These are phyloP conservation scores for Chrysaora quinquecirrha DNA, from an alignment of 30 jellyfish, hydroid and myxozoan genomes.

Conservation along the genomic window DNA sequence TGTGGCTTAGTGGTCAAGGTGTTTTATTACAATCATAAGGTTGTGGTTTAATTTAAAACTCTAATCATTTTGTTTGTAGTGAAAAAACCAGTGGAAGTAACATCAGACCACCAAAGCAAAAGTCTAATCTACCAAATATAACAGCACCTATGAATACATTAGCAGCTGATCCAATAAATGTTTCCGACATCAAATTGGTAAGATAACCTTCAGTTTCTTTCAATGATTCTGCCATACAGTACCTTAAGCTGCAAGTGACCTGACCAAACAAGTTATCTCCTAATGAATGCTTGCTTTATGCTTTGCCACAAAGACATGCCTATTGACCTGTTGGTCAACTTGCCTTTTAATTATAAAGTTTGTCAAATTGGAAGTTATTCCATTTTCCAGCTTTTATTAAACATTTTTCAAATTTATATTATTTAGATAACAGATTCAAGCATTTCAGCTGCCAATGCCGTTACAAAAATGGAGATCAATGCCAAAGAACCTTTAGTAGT, in stretches of 20 bases:
- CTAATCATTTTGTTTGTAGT: constrained; percentile 16
- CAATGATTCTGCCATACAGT: too few species aligned
- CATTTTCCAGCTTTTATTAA: too few species aligned
- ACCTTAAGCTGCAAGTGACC: too few species aligned
- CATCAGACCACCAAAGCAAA: constrained; percentile 67
- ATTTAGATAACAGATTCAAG: constrained; percentile 90
- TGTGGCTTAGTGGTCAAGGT: too few species aligned
- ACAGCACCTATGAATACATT: constrained; percentile 75
- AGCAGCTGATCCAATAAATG: constrained; percentile 65
- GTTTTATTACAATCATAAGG: too few species aligned
- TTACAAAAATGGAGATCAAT: constrained; percentile 65
- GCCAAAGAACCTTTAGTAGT: constrained; percentile 88
- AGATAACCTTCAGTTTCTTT: not conserved
- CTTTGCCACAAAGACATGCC: too few species aligned
- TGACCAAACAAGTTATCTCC: too few species aligned
- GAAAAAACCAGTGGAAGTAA: constrained; percentile 74
- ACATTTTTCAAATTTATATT: too few species aligned
- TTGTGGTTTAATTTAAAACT: not conserved
- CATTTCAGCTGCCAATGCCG: constrained; percentile 68
- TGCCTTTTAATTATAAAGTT: too few species aligned
- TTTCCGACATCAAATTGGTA: constrained; percentile 83
- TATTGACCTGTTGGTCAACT: too few species aligned
- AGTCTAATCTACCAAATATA: constrained; percentile 47
- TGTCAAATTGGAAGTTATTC: too few species aligned
- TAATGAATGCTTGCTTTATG: too few species aligned